Evolutionary conservation across 2,113 vertebrate species (phyloP), one percentile per base, ranked within the genome.

Genomic region (Apteryx owenii): DNA sequence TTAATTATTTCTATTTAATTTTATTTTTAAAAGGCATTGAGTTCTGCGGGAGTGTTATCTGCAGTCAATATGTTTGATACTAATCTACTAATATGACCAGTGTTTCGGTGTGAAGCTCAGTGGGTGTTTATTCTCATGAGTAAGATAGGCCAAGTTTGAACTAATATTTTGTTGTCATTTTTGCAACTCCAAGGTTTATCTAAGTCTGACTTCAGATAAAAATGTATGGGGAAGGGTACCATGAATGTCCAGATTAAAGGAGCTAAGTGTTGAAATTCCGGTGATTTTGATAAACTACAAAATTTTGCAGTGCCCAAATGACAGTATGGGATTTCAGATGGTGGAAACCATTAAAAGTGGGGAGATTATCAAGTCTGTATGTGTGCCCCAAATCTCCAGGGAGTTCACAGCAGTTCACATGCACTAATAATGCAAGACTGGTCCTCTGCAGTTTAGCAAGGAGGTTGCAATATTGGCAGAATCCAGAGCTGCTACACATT

Each of bases 181-280:
- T 81, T 91, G 42, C n/a, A 88, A 44, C 20, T 81, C 25, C 12
- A 65, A 29, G 13, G 23, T 20, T 68, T 68, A 29, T 28, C 50
- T 33, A 42, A 81, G 11, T 12, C 38, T 61, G 61, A 66, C 11
- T 54, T 64, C 11, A 64, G 70, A 48, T 65, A 88, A 69, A 88
- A 93, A 61, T 40, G 13, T 0, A 0, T 42, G 16, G 23, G 29
- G 73, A 89, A 42, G 5, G 3, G 1, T 83, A 31, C 5, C 12
- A 22, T n/a, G n/a, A 90, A 77, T 22, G 60, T 25, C 10, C 42
- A 71, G 14, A 68, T 46, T 36, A 88, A 88, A 81, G 46, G 17
- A 95, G 80, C 10, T n/a, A 68, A 66, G 12, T 46, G 5, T 33
- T n/a, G 17, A 5, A n/a, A 81, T 81, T 90, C 23, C 66, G 28